Evolutionary conservation across 2,797 vertebrate genomes (phyloP).

Genomic region (Phrynocephalus forsythii): DNA sequence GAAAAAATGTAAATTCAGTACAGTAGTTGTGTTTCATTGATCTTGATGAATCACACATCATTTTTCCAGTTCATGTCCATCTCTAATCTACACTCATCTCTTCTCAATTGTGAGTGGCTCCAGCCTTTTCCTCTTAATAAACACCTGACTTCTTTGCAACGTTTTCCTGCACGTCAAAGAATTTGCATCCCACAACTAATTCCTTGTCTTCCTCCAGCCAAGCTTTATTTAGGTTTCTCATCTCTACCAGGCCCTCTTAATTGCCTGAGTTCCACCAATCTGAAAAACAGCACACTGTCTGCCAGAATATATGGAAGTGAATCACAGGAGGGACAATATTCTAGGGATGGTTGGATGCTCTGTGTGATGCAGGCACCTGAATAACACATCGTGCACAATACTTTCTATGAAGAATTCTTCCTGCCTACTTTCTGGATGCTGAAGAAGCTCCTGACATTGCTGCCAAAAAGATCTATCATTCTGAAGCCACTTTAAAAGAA

Average conservation of each 20-base stretch:
- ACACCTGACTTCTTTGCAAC: background rate
- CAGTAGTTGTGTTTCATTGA: too few species aligned
- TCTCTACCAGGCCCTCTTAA: background rate
- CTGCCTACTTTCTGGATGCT: background rate
- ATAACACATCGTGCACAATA: background rate
- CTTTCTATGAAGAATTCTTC: background rate
- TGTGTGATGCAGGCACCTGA: background rate
- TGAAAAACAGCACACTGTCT: background rate
- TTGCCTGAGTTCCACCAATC: too few species aligned
- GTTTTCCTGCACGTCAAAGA: background rate
- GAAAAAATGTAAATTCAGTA: too few species aligned
- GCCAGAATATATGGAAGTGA: background rate
- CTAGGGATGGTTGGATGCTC: background rate
- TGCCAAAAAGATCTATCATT: background rate
- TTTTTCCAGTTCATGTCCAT: too few species aligned
- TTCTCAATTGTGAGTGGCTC: background rate
- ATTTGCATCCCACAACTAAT: background rate
- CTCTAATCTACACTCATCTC: background rate
- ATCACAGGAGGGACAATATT: background rate
- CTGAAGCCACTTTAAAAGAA: constrained; percentile 11
- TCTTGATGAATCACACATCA: too few species aligned
- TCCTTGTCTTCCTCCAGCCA: background rate
- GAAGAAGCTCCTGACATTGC: background rate
- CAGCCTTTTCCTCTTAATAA: background rate
- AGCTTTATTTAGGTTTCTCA: background rate